These are phyloP conservation scores for Parotocinclus haroldoi DNA, from an alignment of 2,797 vertebrate species.

Conservation along the genomic window DNA sequence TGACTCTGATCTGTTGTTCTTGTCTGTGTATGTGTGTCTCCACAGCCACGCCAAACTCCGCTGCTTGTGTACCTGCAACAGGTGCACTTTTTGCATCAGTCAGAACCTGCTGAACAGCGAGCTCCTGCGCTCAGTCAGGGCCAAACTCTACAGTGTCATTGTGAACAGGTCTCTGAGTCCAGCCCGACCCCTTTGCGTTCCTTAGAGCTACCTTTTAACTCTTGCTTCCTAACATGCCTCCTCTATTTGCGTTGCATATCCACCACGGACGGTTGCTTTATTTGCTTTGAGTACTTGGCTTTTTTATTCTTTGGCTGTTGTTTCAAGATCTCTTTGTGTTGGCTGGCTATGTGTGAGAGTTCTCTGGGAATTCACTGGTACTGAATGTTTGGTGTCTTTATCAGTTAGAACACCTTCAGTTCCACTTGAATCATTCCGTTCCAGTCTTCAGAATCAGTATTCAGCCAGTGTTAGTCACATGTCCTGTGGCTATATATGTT, in stretches of 20 bases:
- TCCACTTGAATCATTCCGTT: too few relatives aligned
- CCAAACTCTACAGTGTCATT: slow-evolving; percentile 91
- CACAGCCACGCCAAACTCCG: slow-evolving; percentile 93
- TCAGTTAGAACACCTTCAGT: too few relatives aligned
- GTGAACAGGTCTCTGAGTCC: slow-evolving; percentile 94
- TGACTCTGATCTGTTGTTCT: slow-evolving; percentile 74
- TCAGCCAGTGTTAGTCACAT: too few relatives aligned
- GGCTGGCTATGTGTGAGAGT: too few relatives aligned
- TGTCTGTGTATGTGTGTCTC: slow-evolving; percentile 80
- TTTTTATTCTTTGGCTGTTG: neutral
- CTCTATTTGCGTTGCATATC: slow-evolving; percentile 58
- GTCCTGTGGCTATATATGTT: too few relatives aligned
- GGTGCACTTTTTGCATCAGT: slow-evolving; percentile 98
- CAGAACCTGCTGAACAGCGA: slow-evolving; percentile 97
- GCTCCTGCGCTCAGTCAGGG: slow-evolving; percentile 96
- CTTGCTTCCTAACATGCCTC: slow-evolving; percentile 37
- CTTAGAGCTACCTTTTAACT: slow-evolving; percentile 28
- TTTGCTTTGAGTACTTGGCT: neutral
- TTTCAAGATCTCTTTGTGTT: neutral
- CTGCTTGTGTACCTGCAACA: slow-evolving; percentile 97
- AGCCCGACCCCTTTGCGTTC: slow-evolving; percentile 36
- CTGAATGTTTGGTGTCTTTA: too few relatives aligned
- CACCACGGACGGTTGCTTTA: slow-evolving; percentile 39
- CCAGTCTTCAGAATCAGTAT: too few relatives aligned
- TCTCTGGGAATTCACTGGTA: too few relatives aligned